Base-by-base conservation (phyloP, 2,888 invertebrate genomes). In the Catocala nupta region DNA sequence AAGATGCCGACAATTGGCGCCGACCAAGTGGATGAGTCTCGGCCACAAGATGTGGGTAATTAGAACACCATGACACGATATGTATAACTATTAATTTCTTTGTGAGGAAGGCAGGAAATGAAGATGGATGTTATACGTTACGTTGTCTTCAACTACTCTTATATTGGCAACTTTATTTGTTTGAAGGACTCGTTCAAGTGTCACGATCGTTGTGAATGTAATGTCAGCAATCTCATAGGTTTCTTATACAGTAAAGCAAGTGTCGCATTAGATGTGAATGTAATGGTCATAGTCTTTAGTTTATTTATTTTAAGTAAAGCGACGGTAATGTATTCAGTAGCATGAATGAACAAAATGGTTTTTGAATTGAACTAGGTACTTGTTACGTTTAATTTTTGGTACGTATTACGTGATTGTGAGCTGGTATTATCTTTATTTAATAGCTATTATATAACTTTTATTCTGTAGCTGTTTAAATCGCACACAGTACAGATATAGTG, bases 1-100 rank as follows among this genome's bases (percentile, higher is more conserved):
- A 84, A 82, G 82, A 73, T 57, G 82, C 82, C 83, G 83, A 70
- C 84, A 84, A 82, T 83, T 83, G 78, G 62, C 73, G 75, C 77
- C 69, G 82, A 77, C 81, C 81, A 69, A 74, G 68, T 63, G 71
- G 66, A 68, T 72, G 65, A 69, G 68, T 70, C 68, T 70, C 25
- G 34, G 13, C 42, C 25, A 39, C 9, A 34, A 52, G 36, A 55
- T 49, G 58, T 65, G 65, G 42, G 49, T 49, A 58, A 61, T 65
- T 60, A 65, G 47, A 49, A 34, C 55, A 48, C 43, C 57, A 66
- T 45, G 43, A 16, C 63, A 55, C 55, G 51, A 44, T 45, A 43
- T 55, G 43, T 57, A 13, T 36, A n/a, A 45, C 60, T 55, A 16
- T 61, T 61, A 16, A 36, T 45, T 51, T 43, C 13, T 36, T 61